A percentile compares a stretch with the other conserved stretches of the same genome.
phyloP scores from a whole-genome alignment of 1,140 invertebrate species.

The Cotesia glomerata region DNA sequence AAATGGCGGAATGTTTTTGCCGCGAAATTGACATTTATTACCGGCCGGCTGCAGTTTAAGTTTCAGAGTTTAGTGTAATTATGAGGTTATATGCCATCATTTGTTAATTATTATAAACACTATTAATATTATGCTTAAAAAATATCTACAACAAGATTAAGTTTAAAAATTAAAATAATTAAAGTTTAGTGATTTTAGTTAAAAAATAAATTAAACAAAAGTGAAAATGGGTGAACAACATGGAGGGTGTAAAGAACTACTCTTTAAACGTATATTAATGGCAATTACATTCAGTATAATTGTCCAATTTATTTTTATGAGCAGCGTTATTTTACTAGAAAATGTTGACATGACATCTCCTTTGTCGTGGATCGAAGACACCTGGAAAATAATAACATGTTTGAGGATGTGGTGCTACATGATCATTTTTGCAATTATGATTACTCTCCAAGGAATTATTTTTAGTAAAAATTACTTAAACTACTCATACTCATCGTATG shows the following conservation, averaged over 20 bases:
- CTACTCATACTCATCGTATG: constrained; percentile 54
- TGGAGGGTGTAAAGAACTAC: constrained; percentile 56
- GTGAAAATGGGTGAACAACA: constrained; percentile 32
- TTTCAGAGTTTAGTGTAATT: no score
- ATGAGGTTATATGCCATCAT: neutral
- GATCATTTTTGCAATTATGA: constrained; percentile 62
- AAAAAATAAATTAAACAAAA: constrained; percentile 18
- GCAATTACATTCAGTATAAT: constrained; percentile 61
- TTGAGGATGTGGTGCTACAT: constrained; percentile 66
- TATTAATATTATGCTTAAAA: no score
- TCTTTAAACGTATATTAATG: constrained; percentile 59
- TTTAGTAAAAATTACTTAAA: constrained; percentile 68
- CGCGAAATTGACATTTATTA: no score
- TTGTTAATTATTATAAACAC: no score
- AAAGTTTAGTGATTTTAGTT: no score
- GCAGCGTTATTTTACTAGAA: constrained; percentile 61
- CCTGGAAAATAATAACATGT: constrained; percentile 61
- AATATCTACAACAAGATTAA: no score
- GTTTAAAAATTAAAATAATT: no score
- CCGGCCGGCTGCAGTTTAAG: no score
- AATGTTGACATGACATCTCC: constrained; percentile 65
- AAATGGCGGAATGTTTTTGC: no score
- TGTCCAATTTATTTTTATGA: constrained; percentile 64
- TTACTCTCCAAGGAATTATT: constrained; percentile 66
- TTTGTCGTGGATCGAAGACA: constrained; percentile 61